Conservation (phyloP, 2,797 vertebrate genomes). For the Chromis chromis region DNA sequence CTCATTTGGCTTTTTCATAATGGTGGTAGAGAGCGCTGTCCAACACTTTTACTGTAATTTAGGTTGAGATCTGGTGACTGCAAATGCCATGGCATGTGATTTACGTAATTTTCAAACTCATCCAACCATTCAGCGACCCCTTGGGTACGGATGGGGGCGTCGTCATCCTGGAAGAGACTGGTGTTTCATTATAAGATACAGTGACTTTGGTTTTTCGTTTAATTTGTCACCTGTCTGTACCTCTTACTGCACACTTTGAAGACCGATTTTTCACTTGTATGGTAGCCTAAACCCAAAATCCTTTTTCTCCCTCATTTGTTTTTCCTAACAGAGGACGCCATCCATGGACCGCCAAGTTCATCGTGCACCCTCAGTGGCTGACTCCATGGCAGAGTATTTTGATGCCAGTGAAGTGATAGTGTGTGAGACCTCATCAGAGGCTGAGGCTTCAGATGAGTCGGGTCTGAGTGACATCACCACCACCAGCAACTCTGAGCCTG, state of each 20-base stretch:
- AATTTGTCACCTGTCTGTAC: neutral
- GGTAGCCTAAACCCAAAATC: neutral
- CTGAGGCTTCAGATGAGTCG: conserved; percentile 89
- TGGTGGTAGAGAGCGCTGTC: no score
- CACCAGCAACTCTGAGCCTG: conserved; percentile 88
- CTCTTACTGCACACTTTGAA: neutral
- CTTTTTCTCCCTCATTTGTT: neutral
- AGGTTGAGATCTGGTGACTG: no score
- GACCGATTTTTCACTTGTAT: neutral
- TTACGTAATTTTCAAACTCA: no score
- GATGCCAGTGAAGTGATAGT: conserved; percentile 91
- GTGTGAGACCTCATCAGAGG: conserved; percentile 90
- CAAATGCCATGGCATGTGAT: no score
- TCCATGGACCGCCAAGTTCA: conserved; percentile 76
- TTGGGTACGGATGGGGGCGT: no score
- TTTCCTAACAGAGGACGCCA: conserved; percentile 51
- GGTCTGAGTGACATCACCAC: conserved; percentile 90
- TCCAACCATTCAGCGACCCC: no score
- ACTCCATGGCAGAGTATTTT: conserved; percentile 92
- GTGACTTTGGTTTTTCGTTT: no score
- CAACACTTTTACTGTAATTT: no score
- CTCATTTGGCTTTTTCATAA: no score
- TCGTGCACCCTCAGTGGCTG: conserved; percentile 88
- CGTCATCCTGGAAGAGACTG: no score
- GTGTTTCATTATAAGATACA: no score